Conservation (phyloP, 1,140 invertebrate genomes). For the Solenopsis invicta region DNA sequence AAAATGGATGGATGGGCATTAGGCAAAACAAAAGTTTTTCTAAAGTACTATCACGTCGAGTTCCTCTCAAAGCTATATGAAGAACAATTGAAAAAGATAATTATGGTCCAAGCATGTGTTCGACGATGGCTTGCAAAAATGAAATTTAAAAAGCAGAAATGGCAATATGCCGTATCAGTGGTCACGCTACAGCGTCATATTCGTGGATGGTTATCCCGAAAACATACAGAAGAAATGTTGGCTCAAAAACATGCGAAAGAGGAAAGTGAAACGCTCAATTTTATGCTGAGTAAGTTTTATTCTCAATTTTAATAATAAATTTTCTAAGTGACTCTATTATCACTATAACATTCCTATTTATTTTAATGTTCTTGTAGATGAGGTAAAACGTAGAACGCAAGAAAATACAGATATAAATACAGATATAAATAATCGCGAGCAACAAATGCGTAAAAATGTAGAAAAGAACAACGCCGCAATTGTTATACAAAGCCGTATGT, state of each 20-base stretch:
- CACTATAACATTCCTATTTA: not conserved
- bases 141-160: conserved; percentile 88
- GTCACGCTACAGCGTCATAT: conserved; percentile 91
- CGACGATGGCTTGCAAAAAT: conserved; percentile 91
- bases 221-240: conserved; percentile 84
- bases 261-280: conserved; percentile 51
- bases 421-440: conserved; percentile 28
- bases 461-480: conserved; percentile 88
- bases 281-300: not conserved
- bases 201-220: conserved; percentile 89
- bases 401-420: conserved; percentile 13
- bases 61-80: conserved; percentile 93
- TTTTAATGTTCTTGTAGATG: conserved; percentile 41
- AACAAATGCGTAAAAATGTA: conserved; percentile 82
- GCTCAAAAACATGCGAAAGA: conserved; percentile 83
- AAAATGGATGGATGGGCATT: conserved; percentile 94
- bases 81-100: conserved; percentile 90
- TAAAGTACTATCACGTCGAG: conserved; percentile 96
- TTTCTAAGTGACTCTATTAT: not conserved
- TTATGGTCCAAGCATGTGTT: conserved; percentile 91
- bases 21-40: conserved; percentile 95
- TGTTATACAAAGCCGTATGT: conserved; percentile 91
- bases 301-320: not conserved
- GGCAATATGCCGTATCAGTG: conserved; percentile 89
- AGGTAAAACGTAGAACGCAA: conserved; percentile 13